Base-by-base conservation (phyloP, 1,140 invertebrate species). In the Drosophila serrata region DNA sequence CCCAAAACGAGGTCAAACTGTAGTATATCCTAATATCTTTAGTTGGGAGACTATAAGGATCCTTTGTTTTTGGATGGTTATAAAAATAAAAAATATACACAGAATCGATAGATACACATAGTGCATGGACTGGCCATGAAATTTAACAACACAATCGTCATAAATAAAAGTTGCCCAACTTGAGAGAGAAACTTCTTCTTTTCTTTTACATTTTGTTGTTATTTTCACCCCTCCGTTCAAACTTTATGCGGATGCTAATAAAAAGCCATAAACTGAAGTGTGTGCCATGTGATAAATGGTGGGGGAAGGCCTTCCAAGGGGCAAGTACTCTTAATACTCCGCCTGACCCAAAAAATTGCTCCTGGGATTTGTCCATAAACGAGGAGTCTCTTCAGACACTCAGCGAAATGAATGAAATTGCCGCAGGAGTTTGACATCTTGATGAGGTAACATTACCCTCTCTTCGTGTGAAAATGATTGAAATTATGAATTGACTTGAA, bases 301-400 rank as follows among this genome's bases (percentile, higher is more conserved):
- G 17, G 11, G 35, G 19, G 48, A 22, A 15, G 17, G 29, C 7
- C 55, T 9, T 53, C 2, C 17, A 19, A 7, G 3, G 56, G 19
- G 13, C 33, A 29, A 11, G 33, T 11, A 15, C 49, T 15, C 31
- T 37, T 68, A 55, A 55, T 76, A 60, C 51, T 48, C 40, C 27
- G 24, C 40, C 51, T 55, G 39, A 58, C 46, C 59, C 51, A 4
- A 42, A 67, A 76, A 76, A 56, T 61, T 68, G 62, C 74, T 75
- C 63, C 74, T 77, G 63, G 75, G 74, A 77, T 77, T 77, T 77
- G 33, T 53, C 62, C 73, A 77, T 77, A 67, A 75, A 67, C 60
- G 19, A 12, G 43, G 60, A 60, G 57, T 57, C 35, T 43, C 27
- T 39, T 56, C 19, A 43, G 62, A 68, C 75, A 77, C 75, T 77